phyloP scores from a whole-genome alignment of 2,888 invertebrate species.

The Cephus pulcher region DNA sequence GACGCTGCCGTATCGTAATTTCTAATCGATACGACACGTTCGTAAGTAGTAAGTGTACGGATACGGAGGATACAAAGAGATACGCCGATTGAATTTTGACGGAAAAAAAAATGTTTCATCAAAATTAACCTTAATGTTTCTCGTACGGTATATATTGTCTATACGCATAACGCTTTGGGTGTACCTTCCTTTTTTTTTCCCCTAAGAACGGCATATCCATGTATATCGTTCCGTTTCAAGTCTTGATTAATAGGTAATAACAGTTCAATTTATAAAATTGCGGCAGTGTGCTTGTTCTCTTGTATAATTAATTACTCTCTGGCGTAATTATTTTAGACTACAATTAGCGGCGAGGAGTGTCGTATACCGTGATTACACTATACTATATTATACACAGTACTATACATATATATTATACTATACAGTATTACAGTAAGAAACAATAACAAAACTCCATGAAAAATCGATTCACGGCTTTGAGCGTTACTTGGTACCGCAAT shows the following conservation, averaged over 20 bases:
- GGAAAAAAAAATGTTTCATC: not conserved
- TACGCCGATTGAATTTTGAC: not conserved
- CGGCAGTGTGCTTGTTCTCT: slow-evolving; percentile 55
- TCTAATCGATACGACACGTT: not conserved
- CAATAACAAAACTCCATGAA: not conserved
- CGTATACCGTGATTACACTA: not conserved
- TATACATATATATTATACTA: not conserved
- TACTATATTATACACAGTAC: slow-evolving; percentile 2
- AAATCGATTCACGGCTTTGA: not conserved
- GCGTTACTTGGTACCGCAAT: not conserved
- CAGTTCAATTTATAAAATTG: slow-evolving; percentile 56
- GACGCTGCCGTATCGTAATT: not conserved
- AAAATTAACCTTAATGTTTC: not conserved
- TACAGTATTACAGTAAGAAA: not conserved
- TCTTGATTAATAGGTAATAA: slow-evolving; percentile 40
- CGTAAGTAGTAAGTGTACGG: not conserved
- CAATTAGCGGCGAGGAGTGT: not conserved
- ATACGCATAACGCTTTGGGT: not conserved
- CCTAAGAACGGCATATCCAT: not conserved
- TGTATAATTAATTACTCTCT: slow-evolving; percentile 39
- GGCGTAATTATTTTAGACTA: slow-evolving; percentile 3
- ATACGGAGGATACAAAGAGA: not conserved
- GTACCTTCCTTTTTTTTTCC: not conserved
- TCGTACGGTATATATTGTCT: not conserved
- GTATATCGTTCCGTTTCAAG: not conserved